These are phyloP conservation scores for Sphaerodactylus townsendi DNA, from an alignment of 2,113 vertebrate species.

Conservation along the genomic window DNA sequence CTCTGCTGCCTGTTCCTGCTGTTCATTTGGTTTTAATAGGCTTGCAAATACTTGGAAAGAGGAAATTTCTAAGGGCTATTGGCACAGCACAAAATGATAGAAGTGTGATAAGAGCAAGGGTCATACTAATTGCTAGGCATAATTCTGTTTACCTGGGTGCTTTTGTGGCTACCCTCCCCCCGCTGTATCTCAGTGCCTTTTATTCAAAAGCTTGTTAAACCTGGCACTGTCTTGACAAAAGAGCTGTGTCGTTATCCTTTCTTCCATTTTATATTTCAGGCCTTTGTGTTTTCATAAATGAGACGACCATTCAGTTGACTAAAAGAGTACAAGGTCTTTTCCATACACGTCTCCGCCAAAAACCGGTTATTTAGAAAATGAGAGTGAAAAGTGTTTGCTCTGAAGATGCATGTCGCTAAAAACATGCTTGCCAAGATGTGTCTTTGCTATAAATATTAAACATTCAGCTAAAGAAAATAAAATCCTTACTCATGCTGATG, in stretches of 20 bases:
- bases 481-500: background rate
- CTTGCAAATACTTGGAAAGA: background rate
- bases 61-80: background rate
- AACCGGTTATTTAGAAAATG: too few species aligned
- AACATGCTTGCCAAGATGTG: background rate
- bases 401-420: background rate
- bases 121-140: background rate
- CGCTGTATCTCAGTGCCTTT: background rate
- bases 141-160: background rate
- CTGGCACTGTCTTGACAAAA: background rate
- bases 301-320: background rate
- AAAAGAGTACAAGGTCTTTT: background rate
- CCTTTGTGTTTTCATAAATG: background rate
- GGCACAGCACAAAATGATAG: background rate
- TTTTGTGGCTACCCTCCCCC: background rate
- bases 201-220: background rate
- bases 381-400: background rate
- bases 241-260: background rate
- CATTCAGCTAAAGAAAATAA: background rate
- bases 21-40: background rate
- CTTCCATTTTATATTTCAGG: background rate
- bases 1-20: background rate
- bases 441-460: conserved; percentile 1
- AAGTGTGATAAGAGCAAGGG: background rate
- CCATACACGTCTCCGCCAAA: background rate